These are phyloP conservation scores for Drosophila paulistorum DNA, from an alignment of 1,140 invertebrate species.

Conservation along the genomic window DNA sequence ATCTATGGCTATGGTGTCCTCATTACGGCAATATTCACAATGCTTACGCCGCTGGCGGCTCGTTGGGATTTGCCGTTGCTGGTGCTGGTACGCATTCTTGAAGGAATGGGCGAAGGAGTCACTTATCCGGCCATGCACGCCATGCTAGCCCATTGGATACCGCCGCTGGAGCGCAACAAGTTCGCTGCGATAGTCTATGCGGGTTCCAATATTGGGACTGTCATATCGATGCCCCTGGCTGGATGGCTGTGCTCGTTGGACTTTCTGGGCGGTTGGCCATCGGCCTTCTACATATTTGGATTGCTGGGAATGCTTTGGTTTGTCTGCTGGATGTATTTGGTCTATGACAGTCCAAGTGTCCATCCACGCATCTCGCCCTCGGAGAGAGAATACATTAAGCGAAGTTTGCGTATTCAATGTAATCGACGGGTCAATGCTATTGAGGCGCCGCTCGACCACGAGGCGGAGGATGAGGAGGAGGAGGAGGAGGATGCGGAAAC, in stretches of 20 bases:
- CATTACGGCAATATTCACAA: slow-evolving; percentile 90
- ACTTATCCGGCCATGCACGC: slow-evolving; percentile 93
- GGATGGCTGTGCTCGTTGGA: slow-evolving; percentile 89
- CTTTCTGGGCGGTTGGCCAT: slow-evolving; percentile 89
- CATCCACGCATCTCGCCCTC: slow-evolving; percentile 91
- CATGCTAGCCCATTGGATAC: slow-evolving; percentile 92
- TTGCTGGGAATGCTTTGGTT: slow-evolving; percentile 91
- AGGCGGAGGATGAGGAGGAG: too few species aligned
- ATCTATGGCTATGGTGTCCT: slow-evolving; percentile 91
- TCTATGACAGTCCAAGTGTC: slow-evolving; percentile 89
- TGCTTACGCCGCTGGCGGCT: slow-evolving; percentile 89
- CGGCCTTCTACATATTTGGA: slow-evolving; percentile 92
- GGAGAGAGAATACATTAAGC: slow-evolving; percentile 87
- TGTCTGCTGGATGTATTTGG: slow-evolving; percentile 88
- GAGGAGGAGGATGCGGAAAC: not conserved
- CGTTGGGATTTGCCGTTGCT: slow-evolving; percentile 88
- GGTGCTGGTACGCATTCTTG: slow-evolving; percentile 90
- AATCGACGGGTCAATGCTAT: not conserved
- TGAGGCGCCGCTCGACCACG: not conserved
- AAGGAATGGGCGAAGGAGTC: slow-evolving; percentile 94
- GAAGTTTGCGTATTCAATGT: slow-evolving; percentile 83
- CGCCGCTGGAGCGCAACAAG: slow-evolving; percentile 90
- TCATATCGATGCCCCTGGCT: slow-evolving; percentile 89
- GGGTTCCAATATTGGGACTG: slow-evolving; percentile 88
- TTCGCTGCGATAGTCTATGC: slow-evolving; percentile 92